Evolutionary conservation across 2,113 vertebrate genomes (phyloP).

Genomic region (Struthio camelus): DNA sequence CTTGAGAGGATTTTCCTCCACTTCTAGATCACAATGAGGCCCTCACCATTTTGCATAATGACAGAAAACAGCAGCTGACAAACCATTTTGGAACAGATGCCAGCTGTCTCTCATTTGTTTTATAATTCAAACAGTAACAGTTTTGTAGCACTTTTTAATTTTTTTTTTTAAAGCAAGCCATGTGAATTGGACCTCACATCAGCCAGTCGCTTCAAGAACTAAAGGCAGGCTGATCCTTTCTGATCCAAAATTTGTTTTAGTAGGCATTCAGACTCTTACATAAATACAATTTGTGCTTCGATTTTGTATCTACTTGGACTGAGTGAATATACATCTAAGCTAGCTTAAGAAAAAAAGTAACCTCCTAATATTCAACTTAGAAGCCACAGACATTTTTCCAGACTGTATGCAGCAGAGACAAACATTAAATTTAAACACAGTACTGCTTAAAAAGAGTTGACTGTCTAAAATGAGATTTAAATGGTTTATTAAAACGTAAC

Average conservation of each 20-base stretch:
- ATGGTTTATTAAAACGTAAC: conserved; percentile 61
- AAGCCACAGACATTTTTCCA: conserved; percentile 68
- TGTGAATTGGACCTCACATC: conserved; percentile 43
- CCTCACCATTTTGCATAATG: conserved; percentile 73
- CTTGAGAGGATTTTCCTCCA: conserved; percentile 58
- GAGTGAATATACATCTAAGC: conserved; percentile 69
- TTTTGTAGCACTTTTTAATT: conserved; percentile 65
- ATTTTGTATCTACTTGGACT: conserved; percentile 69
- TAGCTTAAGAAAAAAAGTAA: conserved; percentile 48
- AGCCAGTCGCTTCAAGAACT: conserved; percentile 45
- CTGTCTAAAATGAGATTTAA: conserved; percentile 59
- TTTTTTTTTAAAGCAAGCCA: conserved; percentile 63
- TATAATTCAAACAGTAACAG: conserved; percentile 69
- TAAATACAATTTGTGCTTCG: conserved; percentile 73
- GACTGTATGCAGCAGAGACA: conserved; percentile 70
- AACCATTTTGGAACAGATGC: conserved; percentile 72
- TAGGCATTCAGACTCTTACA: conserved; percentile 51
- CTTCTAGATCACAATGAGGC: conserved; percentile 65
- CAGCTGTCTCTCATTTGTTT: conserved; percentile 75
- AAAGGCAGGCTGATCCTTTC: conserved; percentile 60
- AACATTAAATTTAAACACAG: conserved; percentile 64
- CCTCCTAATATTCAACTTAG: conserved; percentile 57
- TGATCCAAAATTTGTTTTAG: conserved; percentile 53
- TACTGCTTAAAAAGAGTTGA: conserved; percentile 52
- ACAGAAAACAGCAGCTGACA: conserved; percentile 80